Base-by-base conservation (phyloP, 1,140 invertebrate genomes). In the Bathynomus jamesi region DNA sequence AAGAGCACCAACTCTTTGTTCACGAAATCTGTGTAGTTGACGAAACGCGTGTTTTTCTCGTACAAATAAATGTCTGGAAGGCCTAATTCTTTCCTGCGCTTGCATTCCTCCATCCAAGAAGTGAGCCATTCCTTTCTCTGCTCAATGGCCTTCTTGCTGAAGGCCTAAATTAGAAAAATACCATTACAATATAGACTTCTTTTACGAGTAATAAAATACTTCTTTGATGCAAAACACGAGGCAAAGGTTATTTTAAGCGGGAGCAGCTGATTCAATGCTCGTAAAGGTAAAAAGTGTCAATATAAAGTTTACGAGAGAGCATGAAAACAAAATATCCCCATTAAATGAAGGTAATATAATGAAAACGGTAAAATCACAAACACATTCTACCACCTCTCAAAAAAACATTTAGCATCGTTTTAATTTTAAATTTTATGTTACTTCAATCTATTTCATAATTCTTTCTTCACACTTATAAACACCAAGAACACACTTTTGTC, bases 1-100 rank as follows among this genome's bases (percentile, higher is more conserved):
- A 98, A 99, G 13, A 99, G 85, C 61, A 99, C 91, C 80, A 99
- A 85, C 84, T 99, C 97, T 78, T 97, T 90, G 85, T 99, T 98
- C 65, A 99, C 89, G 80, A 99, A 99, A 78, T 99, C 96, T 13
- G 92, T 89, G 81, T 91, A 99, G 10, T 89, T 87, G 4, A 99
- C 88, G 21, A 85, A 78, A 74, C 87, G 89, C 0, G 96, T 99
- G 71, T 95, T 88, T 81, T 98, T 98, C 60, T 91, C 89, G 80
- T 99, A 99, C 4, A 99, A 84, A 84, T 93, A 94, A 75, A 91
- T 89, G 81, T 98, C 95, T 0, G 91, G 88, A 0, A 98, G 84
- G 7, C 94, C 95, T 72, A 96, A 87, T 81, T 96, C 91, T 80
- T 90, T 91, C 32, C 93, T 84, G 17, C 90, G 84, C 80, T 95